Evolutionary conservation across 2,888 invertebrate species (phyloP), one percentile per base, ranked within the genome.

Genomic region (Trissolcus brochymenae): DNA sequence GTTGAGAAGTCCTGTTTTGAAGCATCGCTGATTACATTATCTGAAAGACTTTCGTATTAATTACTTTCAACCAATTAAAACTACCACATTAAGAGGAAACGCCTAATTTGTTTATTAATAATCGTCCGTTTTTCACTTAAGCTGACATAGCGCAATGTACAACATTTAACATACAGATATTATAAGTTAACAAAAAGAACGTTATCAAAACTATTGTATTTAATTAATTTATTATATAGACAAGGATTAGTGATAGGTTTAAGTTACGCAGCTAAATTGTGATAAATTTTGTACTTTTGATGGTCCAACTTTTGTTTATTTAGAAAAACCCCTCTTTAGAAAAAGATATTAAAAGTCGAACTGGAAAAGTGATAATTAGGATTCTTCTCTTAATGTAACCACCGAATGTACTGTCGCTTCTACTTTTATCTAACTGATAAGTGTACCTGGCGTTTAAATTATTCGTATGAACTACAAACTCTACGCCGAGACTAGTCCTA

Each of bases 401-500:
- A 49, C 35, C 40, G 49, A 60, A 55, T 40, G 55, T 61, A 35
- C 49, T 46, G 46, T 57, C 51, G 64, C 57, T 57, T 59, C 14
- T 9, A 70, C 9, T 41, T 35, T 35, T 7, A 17, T 51, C 11
- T 68, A 60, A 61, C 16, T 19, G 29, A 51, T 62, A 71, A 71
- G 56, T 50, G 56, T 56, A 61, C 61, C 55, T 61, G 70, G 56
- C 40, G 70, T 50, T 61, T 21, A 11, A 41, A 35, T 53, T 67
- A 46, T 29, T 40, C 17, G 16, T 14, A 21, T 53, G 13, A 25
- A 19, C 13, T 35, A 40, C 51, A n/a, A 6, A 50, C 41, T 41
- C 29, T 55, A 35, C 61, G 56, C 50, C 41, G 73, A 77, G 41
- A 80, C 82, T 82, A 83, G 82, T 82, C 82, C 81, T 80, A 78